Evolutionary conservation across 2,888 invertebrate species (phyloP), one percentile per base, ranked within the genome.

Genomic region (Diarsia mendica): DNA sequence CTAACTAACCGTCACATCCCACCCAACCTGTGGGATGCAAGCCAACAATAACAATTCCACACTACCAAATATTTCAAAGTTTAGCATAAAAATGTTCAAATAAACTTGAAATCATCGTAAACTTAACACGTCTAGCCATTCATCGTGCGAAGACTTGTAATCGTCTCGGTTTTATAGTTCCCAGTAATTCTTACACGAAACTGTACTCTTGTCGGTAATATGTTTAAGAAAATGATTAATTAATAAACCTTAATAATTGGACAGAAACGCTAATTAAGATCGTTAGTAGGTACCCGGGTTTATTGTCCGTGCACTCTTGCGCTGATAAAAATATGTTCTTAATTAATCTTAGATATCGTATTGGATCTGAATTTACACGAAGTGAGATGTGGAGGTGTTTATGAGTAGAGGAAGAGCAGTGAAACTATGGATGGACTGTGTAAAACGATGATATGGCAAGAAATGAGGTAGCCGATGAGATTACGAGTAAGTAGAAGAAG

Each of bases 151-250:
- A 71, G 63, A 66, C 49, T 79, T 75, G 67, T 85, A 55, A 66
- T 61, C 58, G 73, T 75, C 69, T 79, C 80, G 82, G 66, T 69
- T 46, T 72, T 79, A 66, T 73, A 75, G 66, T 72, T 76, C 23
- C 44, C n/a, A 53, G 73, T 78, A 51, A 75, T 75, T 67, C 58
- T 68, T 78, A 63, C 60, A 55, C 18, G 63, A 28, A 61, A 46
- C 61, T 64, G 77, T 64, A 76, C 72, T 75, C 65, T 82, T 70
- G 73, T 67, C 70, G 64, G 69, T 77, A 66, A 78, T 77, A 75
- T 77, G 46, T 79, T 85, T 79, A 75, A 65, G 55, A 77, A 69
- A 83, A 85, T 87, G 77, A 85, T 87, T 79, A 85, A 87, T 87
- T 78, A 83, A 68, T 73, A 83, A 74, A 79, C 55, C 61, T 78